These are phyloP conservation scores for Eclectus roratus DNA, from an alignment of 2,113 vertebrate species.

Conservation along the genomic window DNA sequence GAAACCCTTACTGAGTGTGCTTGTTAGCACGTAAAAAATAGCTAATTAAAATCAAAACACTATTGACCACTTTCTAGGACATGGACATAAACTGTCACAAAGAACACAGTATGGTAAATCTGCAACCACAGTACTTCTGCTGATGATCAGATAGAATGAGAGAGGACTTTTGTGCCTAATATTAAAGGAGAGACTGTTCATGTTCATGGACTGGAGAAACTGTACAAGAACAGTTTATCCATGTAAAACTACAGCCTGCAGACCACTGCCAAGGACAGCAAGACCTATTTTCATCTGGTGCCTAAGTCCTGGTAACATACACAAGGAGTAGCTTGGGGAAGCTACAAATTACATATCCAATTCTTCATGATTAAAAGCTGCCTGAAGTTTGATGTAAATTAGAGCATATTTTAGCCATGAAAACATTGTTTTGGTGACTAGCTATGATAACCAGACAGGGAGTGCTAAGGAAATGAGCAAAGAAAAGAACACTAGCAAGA, in stretches of 20 bases:
- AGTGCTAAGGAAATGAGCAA: neutral
- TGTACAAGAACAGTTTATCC: constrained; percentile 4
- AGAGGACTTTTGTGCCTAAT: neutral
- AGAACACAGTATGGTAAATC: neutral
- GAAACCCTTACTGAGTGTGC: neutral
- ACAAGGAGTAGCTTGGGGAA: neutral
- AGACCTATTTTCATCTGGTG: neutral
- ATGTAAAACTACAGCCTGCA: neutral
- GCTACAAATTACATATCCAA: neutral
- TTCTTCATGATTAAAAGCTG: neutral
- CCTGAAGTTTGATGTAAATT: neutral
- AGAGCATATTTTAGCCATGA: neutral
- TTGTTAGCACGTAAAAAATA: neutral
- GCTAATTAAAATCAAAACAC: neutral
- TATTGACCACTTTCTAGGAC: neutral
- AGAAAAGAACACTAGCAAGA: neutral
- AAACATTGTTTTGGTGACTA: neutral
- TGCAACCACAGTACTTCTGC: neutral
- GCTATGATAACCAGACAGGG: neutral
- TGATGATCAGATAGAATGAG: neutral
- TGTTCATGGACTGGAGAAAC: neutral
- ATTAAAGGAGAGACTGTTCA: neutral
- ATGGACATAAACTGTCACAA: neutral
- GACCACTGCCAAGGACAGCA: neutral
- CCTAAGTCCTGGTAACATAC: neutral